These are phyloP conservation scores for Megaceryle torquata DNA, from an alignment of 2,113 vertebrate species.

Conservation along the genomic window DNA sequence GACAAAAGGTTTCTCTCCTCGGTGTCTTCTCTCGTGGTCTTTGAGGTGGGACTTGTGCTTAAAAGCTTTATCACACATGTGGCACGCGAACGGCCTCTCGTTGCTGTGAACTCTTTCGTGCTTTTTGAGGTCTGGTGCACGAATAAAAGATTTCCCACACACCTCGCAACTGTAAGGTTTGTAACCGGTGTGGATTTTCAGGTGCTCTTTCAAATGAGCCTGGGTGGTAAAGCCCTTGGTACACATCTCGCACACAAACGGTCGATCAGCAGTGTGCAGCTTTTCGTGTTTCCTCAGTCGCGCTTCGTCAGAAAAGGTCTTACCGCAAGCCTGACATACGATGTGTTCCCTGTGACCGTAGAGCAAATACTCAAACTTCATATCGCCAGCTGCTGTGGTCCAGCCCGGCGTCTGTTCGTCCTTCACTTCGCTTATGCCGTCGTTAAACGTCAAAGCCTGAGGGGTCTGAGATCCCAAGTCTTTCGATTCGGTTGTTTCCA, in stretches of 20 bases:
- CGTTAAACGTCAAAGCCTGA: conserved; percentile 89
- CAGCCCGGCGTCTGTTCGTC: conserved; percentile 86
- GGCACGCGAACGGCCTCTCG: conserved; percentile 93
- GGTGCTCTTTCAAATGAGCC: conserved; percentile 96
- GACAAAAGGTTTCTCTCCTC: conserved; percentile 96
- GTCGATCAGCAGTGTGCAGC: conserved; percentile 92
- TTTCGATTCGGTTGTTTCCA: conserved; percentile 85
- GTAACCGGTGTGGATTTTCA: conserved; percentile 97
- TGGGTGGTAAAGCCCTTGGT: conserved; percentile 97
- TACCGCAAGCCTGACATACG: conserved; percentile 87
- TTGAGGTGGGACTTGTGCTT: conserved; percentile 99
- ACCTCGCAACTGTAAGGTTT: conserved; percentile 97
- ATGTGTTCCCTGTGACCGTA: conserved; percentile 96
- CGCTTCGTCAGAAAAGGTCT: conserved; percentile 91
- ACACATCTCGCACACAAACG: conserved; percentile 97
- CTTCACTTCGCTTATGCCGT: conserved; percentile 90
- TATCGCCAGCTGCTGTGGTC: conserved; percentile 88
- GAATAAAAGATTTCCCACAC: conserved; percentile 96
- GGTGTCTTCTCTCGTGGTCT: conserved; percentile 94
- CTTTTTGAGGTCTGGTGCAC: conserved; percentile 94
- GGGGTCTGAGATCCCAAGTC: conserved; percentile 87
- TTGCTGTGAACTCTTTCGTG: conserved; percentile 98
- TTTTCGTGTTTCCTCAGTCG: conserved; percentile 92
- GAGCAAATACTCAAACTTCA: conserved; percentile 97
- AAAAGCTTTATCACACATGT: conserved; percentile 98